Evolutionary conservation across 2,888 invertebrate species (phyloP).

Genomic region (Diadegma fenestrale): DNA sequence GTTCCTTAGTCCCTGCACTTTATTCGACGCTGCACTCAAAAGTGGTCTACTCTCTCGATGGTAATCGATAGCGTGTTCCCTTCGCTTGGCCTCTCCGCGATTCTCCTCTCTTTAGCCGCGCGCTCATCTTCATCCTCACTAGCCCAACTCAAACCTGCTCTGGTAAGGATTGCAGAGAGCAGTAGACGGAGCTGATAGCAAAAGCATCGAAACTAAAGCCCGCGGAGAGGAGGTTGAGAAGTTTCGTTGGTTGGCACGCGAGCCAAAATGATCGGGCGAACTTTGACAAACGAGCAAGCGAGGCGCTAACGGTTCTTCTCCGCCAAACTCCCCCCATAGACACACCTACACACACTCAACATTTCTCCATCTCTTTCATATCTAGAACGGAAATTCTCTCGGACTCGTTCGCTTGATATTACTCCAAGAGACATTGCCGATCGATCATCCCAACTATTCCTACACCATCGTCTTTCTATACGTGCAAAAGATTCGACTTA

Average conservation of each 20-base stretch:
- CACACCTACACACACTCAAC: background rate
- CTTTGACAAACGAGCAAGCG: constrained; percentile 71
- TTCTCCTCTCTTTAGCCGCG: constrained; percentile 40
- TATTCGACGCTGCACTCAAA: constrained; percentile 61
- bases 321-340: constrained; percentile 20
- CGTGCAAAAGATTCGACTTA: background rate
- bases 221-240: constrained; percentile 11
- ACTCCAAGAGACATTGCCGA: constrained; percentile 45
- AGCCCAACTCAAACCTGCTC: constrained; percentile 2
- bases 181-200: constrained; percentile 24
- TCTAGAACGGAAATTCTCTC: constrained; percentile 34
- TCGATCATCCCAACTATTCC: constrained; percentile 49
- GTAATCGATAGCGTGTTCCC: constrained; percentile 62
- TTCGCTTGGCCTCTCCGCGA: constrained; percentile 29
- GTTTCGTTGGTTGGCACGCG: constrained; percentile 59
- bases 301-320: constrained; percentile 55
- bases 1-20: constrained; percentile 57
- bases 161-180: constrained; percentile 17
- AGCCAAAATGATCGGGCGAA: constrained; percentile 72
- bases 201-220: constrained; percentile 40
- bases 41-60: constrained; percentile 66
- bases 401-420: constrained; percentile 51
- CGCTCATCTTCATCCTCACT: constrained; percentile 52
- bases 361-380: constrained; percentile 33
- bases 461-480: background rate